Conservation (phyloP, 2,888 invertebrate species). For the Litoditis marina region DNA sequence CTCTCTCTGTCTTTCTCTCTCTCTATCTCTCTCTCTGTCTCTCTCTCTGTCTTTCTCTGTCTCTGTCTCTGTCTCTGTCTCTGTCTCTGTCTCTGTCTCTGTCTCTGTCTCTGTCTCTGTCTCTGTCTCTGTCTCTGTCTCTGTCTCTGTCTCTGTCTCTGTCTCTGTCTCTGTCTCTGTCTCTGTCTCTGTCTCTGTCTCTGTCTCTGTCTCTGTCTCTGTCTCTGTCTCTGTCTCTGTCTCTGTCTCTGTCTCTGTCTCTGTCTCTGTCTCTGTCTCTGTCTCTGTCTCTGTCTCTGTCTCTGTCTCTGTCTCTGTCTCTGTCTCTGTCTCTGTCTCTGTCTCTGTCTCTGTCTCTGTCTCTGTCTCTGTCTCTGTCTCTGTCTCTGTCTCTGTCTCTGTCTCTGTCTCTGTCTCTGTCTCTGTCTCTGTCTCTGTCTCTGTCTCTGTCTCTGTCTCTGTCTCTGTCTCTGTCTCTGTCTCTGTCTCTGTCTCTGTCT, state of each 20-base stretch:
- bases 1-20: not conserved
- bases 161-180: not conserved
- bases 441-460: conserved; percentile 16
- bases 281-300: not conserved
- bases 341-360: not conserved
- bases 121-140: too few species aligned
- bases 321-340: conserved; percentile 3
- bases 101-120: too few species aligned
- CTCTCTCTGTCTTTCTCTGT: not conserved
- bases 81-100: not conserved
- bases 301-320: conserved; percentile 6
- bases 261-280: not conserved
- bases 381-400: conserved; percentile 2
- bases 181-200: conserved; percentile 7
- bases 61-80: not conserved
- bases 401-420: conserved; percentile 7
- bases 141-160: too few species aligned
- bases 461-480: conserved; percentile 8
- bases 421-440: conserved; percentile 8
- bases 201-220: conserved; percentile 13
- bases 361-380: conserved; percentile 8
- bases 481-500: conserved; percentile 1
- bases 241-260: conserved; percentile 3
- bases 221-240: conserved; percentile 12
- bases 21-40: not conserved